Conservation (phyloP, 2,113 vertebrate genomes). For the Morone chrysops region DNA sequence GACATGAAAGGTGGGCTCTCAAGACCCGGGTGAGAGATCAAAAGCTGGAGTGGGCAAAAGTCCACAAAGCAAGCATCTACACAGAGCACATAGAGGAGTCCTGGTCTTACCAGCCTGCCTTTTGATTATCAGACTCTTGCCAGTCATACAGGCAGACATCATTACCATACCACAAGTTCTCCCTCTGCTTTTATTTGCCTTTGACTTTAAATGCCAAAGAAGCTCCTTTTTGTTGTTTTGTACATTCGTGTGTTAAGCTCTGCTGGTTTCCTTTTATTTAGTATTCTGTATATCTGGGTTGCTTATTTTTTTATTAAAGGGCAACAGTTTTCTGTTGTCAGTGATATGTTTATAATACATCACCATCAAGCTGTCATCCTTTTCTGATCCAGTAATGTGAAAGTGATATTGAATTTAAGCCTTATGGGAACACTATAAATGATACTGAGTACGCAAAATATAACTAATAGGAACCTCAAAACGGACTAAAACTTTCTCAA, state of each 20-base stretch:
- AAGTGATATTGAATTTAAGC: background rate
- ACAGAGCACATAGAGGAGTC: conserved; percentile 11
- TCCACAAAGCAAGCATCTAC: conserved; percentile 29
- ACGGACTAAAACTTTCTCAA: too few species aligned
- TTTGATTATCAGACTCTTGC: conserved; percentile 53
- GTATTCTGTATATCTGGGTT: background rate
- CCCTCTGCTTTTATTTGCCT: background rate
- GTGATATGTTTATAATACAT: background rate
- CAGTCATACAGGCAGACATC: conserved; percentile 24
- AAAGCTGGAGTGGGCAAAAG: conserved; percentile 41
- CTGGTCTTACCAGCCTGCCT: conserved; percentile 26
- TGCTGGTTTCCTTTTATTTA: background rate
- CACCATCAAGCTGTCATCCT: background rate
- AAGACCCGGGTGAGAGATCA: conserved; percentile 47
- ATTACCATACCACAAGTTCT: conserved; percentile 13
- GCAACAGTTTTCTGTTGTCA: background rate
- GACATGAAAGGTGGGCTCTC: conserved; percentile 60
- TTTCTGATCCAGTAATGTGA: background rate
- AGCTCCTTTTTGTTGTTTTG: background rate
- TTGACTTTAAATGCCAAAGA: conserved; percentile 22
- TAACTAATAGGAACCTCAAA: too few species aligned
- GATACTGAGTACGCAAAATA: background rate
- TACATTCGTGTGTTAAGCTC: background rate
- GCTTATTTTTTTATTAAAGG: background rate
- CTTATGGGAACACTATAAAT: too few species aligned